Evolutionary conservation across 2,797 vertebrate genomes (phyloP), one percentile per base, ranked within the genome.

Genomic region (Pampus argenteus): DNA sequence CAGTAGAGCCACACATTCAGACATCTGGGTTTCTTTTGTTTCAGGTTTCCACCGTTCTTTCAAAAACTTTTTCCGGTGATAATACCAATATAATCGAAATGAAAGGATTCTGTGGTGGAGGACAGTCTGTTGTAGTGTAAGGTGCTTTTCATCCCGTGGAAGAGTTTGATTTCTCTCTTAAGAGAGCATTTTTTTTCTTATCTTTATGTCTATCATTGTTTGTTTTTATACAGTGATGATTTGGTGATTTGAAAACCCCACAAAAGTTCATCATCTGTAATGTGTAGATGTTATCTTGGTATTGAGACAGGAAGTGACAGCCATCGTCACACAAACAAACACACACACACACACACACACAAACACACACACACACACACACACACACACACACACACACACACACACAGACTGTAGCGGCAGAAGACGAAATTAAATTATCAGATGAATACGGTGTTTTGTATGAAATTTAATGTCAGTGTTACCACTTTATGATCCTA

Each of bases 221-320:
- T 17, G 38, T n/a, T 14, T 23, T 60, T 17, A 25, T 26, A 2
- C 15, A 26, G 6, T n/a, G n/a, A n/a, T n/a, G n/a, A 9, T 18
- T 4, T 18, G 42, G 6, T 5, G 5, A 29, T 38, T 23, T 13
- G 10, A 34, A 34, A 2, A 36, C 4, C 44, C 40, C 47, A 17
- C 63, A 54, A 38, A 60, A 31, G 9, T 15, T 29, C 26, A 23
- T 26, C 15, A 48, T 18, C 36, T 58, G 20, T 22, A 5, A 54
- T 40, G 25, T 1, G 26, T 3, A 26, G 2, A 38, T 42, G 9
- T 29, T 40, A 62, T 63, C 65, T 72, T n/a, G 5, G 22, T 52
- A 15, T 60, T 71, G 7, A 23, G 28, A 38, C 31, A 11, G 38
- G 48, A 66, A 71, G 57, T 71, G 31, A 34, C 49, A 38, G 56